These are phyloP conservation scores for Charanyca ferruginea DNA, from an alignment of 2,888 invertebrate species.

Conservation along the genomic window DNA sequence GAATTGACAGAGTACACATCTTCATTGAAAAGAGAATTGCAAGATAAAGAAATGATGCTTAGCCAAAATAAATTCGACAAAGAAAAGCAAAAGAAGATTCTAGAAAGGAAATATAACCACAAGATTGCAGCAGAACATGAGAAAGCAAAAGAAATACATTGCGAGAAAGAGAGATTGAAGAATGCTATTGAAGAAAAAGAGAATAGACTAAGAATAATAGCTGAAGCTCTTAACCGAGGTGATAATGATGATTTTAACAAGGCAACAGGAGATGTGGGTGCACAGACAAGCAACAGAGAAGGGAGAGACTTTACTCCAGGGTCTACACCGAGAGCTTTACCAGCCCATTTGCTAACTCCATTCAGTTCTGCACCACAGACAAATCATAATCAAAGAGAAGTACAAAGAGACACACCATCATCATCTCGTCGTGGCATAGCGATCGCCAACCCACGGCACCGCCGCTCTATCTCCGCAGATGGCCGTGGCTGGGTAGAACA, in stretches of 20 bases:
- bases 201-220: constrained; percentile 85
- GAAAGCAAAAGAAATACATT: constrained; percentile 93
- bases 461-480: constrained; percentile 96
- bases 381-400: constrained; percentile 66
- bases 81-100: constrained; percentile 91
- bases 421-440: constrained; percentile 92
- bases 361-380: constrained; percentile 79
- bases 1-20: constrained; percentile 93
- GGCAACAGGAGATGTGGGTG: constrained; percentile 76
- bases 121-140: constrained; percentile 94
- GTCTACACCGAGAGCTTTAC: constrained; percentile 85
- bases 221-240: constrained; percentile 80
- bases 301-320: constrained; percentile 81
- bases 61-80: constrained; percentile 92
- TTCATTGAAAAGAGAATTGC: constrained; percentile 91
- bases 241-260: constrained; percentile 72
- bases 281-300: constrained; percentile 81
- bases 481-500: constrained; percentile 97
- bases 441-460: constrained; percentile 93
- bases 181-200: constrained; percentile 86
- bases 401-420: constrained; percentile 72
- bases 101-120: constrained; percentile 91
- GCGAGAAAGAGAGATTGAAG: constrained; percentile 80
- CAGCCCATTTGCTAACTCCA: constrained; percentile 85
- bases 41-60: constrained; percentile 92